phyloP scores from a whole-genome alignment of 1,140 invertebrate genomes.

The Drosophila ambigua region DNA sequence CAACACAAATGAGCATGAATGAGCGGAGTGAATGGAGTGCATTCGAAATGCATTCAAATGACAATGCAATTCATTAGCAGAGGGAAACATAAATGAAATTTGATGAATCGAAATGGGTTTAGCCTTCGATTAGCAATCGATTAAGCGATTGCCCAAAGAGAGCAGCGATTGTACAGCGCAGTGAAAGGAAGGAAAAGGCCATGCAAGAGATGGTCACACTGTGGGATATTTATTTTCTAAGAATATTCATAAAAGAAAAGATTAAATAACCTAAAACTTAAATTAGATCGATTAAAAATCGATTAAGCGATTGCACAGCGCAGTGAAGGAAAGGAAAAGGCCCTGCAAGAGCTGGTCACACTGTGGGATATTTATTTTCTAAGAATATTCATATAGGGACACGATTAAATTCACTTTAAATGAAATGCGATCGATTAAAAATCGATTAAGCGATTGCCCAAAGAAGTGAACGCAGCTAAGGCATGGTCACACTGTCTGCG shows the following conservation, averaged over 20 bases:
- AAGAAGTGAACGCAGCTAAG: too few relatives aligned
- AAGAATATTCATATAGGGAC: too few relatives aligned
- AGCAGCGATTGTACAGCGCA: background rate
- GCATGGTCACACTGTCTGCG: too few relatives aligned
- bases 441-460: too few relatives aligned
- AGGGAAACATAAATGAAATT: conserved; percentile 50
- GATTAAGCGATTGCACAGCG: conserved; percentile 20
- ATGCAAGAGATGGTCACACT: conserved; percentile 4
- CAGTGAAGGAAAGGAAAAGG: too few relatives aligned
- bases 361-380: background rate
- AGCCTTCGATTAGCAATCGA: conserved; percentile 45
- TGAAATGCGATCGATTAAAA: too few relatives aligned
- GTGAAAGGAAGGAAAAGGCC: too few relatives aligned
- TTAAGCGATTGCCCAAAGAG: conserved; percentile 35
- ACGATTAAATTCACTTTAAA: too few relatives aligned
- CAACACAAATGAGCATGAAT: conserved; percentile 13
- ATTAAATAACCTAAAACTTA: too few relatives aligned
- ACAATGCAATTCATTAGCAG: conserved; percentile 75
- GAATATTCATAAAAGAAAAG: too few relatives aligned
- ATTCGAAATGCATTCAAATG: conserved; percentile 62
- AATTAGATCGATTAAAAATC: conserved; percentile 32
- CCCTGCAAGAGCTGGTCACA: conserved; percentile 1
- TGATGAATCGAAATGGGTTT: conserved; percentile 35
- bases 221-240: too few relatives aligned
- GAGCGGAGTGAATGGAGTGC: conserved; percentile 46